These are phyloP conservation scores for Archocentrus centrarchus DNA, from an alignment of 2,113 vertebrate species.

Conservation along the genomic window DNA sequence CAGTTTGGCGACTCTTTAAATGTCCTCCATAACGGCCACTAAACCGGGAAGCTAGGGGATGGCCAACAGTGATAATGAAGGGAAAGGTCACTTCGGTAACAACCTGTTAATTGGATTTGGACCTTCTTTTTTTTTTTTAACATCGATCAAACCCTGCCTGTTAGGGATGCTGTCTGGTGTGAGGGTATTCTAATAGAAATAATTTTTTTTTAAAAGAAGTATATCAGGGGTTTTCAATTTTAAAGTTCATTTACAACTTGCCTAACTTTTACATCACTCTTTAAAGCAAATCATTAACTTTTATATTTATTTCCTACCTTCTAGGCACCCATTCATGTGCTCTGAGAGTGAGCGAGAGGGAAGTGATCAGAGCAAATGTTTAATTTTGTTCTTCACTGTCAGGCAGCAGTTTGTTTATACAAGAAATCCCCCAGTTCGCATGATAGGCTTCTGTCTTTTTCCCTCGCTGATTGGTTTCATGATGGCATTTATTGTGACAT, in stretches of 20 bases:
- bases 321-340: not conserved
- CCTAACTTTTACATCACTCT: not conserved
- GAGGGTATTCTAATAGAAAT: not conserved
- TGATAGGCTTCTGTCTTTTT: not conserved
- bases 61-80: conserved; percentile 11
- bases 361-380: not conserved
- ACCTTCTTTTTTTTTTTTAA: not conserved
- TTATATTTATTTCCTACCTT: not conserved
- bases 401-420: not conserved
- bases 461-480: not conserved
- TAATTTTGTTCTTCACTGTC: not conserved
- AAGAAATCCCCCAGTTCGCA: not conserved
- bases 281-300: not conserved
- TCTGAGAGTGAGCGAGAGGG: not conserved
- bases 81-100: conserved; percentile 49
- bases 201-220: not conserved
- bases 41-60: conserved; percentile 12
- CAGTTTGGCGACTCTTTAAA: conserved; percentile 37
- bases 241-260: not conserved
- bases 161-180: conserved; percentile 7
- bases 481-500: not conserved
- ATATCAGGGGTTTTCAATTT: not conserved
- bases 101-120: conserved; percentile 61
- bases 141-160: not conserved
- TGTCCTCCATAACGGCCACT: conserved; percentile 31